Conservation (phyloP, 2,888 invertebrate genomes). For the Lithodes maja region DNA sequence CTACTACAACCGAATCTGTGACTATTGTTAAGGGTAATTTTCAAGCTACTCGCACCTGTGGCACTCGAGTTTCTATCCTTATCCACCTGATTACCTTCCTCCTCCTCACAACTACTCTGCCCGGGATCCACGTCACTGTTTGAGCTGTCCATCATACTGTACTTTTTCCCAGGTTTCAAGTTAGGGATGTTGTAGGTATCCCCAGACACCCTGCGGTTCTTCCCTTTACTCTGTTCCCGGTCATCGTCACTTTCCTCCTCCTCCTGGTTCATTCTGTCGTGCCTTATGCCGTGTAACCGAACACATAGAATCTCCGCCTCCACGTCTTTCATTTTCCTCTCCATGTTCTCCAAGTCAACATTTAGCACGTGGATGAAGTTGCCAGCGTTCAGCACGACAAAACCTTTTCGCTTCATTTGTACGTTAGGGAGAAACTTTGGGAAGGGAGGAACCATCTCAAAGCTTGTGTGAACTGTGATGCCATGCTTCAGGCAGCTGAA, state of each 20-base stretch:
- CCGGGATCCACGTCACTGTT: conserved; percentile 47
- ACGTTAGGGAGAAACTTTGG: conserved; percentile 80
- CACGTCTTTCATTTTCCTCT: conserved; percentile 51
- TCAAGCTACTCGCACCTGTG: conserved; percentile 38
- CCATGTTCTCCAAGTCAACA: conserved; percentile 77
- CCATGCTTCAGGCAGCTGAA: conserved; percentile 90
- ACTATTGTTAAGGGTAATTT: conserved; percentile 42
- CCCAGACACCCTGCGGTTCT: conserved; percentile 34
- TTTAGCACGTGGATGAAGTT: conserved; percentile 87
- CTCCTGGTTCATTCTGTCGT: conserved; percentile 33
- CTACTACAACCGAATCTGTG: conserved; percentile 19
- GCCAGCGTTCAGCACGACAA: conserved; percentile 89
- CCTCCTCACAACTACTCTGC: conserved; percentile 52
- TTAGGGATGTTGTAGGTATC: conserved; percentile 30
- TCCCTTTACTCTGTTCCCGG: conserved; percentile 43
- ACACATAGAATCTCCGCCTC: conserved; percentile 45
- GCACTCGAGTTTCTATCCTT: conserved; percentile 28
- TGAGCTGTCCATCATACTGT: conserved; percentile 39
- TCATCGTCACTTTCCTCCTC: conserved; percentile 63
- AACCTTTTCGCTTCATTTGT: conserved; percentile 76
- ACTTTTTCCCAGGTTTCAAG: conserved; percentile 45
- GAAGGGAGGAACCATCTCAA: conserved; percentile 90
- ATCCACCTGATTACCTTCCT: conserved; percentile 29
- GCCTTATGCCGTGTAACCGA: conserved; percentile 32
- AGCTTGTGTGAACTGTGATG: conserved; percentile 92